These are phyloP conservation scores for Folsomia manolachei DNA, from an alignment of 2,888 invertebrate genomes.

Conservation along the genomic window DNA sequence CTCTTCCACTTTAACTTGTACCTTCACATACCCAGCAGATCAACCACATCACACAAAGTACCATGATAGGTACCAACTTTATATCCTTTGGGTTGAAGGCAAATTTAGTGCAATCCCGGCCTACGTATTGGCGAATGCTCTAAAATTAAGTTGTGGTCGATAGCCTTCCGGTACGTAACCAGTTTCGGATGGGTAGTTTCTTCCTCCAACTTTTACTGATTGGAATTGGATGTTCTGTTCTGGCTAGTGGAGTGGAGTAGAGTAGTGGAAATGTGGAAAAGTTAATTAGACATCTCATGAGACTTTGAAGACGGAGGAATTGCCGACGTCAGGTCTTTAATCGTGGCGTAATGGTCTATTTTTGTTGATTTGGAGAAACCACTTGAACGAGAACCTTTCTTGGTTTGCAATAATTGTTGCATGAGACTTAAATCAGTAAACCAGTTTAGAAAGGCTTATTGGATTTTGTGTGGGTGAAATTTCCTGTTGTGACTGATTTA, in stretches of 20 bases:
- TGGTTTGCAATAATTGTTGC: no score
- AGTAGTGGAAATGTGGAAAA: background rate
- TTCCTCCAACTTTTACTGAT: background rate
- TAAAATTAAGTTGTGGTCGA: no score
- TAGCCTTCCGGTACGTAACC: no score
- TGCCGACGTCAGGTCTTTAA: background rate
- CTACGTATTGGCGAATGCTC: no score
- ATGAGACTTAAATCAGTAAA: background rate
- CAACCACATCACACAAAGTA: background rate
- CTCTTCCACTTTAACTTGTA: background rate
- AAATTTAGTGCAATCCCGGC: background rate
- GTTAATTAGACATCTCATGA: constrained; percentile 6
- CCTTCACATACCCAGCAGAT: background rate
- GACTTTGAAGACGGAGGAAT: background rate
- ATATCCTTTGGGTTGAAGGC: background rate
- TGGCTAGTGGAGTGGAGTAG: background rate
- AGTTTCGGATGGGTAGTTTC: background rate
- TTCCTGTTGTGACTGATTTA: no score
- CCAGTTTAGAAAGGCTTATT: background rate
- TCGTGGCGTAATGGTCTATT: background rate
- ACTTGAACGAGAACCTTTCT: no score
- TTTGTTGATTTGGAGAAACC: background rate
- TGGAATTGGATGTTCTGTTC: background rate
- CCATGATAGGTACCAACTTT: no score
- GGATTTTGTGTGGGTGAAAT: background rate